Percentiles rank a stretch among this genome's conserved stretches.
These are phyloP conservation scores for Ascidia mentula DNA, from an alignment of 23 tunicate genomes.

Conservation along the genomic window DNA sequence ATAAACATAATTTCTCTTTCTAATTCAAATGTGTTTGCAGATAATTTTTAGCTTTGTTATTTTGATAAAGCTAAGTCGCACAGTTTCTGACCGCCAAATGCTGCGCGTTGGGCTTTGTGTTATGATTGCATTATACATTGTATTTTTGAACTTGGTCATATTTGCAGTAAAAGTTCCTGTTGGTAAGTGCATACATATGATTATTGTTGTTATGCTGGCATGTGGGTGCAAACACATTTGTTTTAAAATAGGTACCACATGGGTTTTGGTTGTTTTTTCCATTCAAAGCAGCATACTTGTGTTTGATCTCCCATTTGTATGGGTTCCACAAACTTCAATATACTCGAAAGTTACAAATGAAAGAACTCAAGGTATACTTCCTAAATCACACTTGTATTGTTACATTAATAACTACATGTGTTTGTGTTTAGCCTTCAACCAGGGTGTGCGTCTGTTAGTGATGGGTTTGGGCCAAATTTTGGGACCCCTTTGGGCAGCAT, in stretches of 20 bases:
- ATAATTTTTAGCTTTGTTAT: slow-evolving; percentile 27
- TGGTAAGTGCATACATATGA: slow-evolving; percentile 15
- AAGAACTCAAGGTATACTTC: background rate
- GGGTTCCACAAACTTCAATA: slow-evolving; percentile 68
- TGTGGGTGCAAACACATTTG: background rate
- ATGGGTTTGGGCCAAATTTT: slow-evolving; percentile 52
- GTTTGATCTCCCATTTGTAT: slow-evolving; percentile 44
- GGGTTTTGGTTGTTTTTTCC: slow-evolving; percentile 59
- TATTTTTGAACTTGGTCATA: slow-evolving; percentile 15
- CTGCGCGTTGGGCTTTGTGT: slow-evolving; percentile 27
- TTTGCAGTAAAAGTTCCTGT: slow-evolving; percentile 27
- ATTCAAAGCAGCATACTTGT: slow-evolving; percentile 25
- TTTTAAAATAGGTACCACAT: slow-evolving; percentile 44
- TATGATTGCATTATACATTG: slow-evolving; percentile 11
- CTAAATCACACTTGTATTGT: background rate
- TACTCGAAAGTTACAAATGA: slow-evolving; percentile 68
- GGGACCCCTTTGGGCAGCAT: slow-evolving; percentile 64
- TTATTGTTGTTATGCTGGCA: background rate
- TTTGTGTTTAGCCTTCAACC: slow-evolving; percentile 43
- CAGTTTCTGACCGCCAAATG: slow-evolving; percentile 40
- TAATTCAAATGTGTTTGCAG: slow-evolving; percentile 40
- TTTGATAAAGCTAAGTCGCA: slow-evolving; percentile 28
- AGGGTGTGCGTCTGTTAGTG: slow-evolving; percentile 31
- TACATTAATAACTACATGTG: background rate
- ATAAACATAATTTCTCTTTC: too few species aligned